A percentile compares a stretch with the other conserved stretches of the same genome.
These are phyloP conservation scores for Allygus modestus DNA, from an alignment of 2,888 invertebrate species.

Conservation along the genomic window DNA sequence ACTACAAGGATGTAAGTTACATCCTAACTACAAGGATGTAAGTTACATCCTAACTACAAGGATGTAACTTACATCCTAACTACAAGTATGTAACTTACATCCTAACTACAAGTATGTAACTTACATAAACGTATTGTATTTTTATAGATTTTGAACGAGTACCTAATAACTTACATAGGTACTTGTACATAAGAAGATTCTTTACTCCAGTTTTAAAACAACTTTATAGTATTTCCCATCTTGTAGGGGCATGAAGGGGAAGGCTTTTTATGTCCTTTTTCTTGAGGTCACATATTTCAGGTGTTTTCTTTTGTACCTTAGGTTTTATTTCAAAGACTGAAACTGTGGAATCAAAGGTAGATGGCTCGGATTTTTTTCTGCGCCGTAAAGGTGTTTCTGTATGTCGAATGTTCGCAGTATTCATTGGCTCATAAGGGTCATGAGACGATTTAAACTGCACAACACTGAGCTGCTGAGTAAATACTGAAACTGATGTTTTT, in stretches of 20 bases:
- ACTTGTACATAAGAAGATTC: too few relatives aligned
- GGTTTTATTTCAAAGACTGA: constrained; percentile 5
- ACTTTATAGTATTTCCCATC: constrained; percentile 33
- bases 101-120: too few relatives aligned
- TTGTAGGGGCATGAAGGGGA: constrained; percentile 46
- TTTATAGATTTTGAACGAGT: too few relatives aligned
- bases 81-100: too few relatives aligned
- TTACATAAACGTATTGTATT: too few relatives aligned
- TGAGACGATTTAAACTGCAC: constrained; percentile 30
- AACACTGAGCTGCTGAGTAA: neutral
- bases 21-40: too few relatives aligned
- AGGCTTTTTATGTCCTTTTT: constrained; percentile 40
- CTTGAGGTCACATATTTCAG: constrained; percentile 42
- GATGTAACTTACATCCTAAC: too few relatives aligned
- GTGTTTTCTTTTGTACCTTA: constrained; percentile 3
- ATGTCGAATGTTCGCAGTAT: neutral
- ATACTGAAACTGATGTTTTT: constrained; percentile 1
- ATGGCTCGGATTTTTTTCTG: neutral
- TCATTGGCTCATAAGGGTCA: constrained; percentile 25
- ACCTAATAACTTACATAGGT: too few relatives aligned
- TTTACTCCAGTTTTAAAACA: too few relatives aligned
- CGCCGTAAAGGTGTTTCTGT: neutral
- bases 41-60: too few relatives aligned
- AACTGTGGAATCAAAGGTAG: neutral
- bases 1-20: too few relatives aligned